Conservation (phyloP, 1,140 invertebrate genomes). For the Monochamus saltuarius region DNA sequence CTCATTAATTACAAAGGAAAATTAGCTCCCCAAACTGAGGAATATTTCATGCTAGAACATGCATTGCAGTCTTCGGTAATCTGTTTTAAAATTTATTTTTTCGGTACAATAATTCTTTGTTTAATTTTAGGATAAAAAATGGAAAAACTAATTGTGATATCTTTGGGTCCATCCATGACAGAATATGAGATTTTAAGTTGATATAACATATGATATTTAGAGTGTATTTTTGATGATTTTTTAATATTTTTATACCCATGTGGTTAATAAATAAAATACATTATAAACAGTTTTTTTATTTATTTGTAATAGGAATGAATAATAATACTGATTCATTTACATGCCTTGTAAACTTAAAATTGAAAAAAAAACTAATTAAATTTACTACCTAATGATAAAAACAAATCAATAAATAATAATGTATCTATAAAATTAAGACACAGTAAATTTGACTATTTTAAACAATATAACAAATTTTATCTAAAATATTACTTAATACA, state of each 20-base stretch:
- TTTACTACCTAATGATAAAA: conserved; percentile 14
- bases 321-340: conserved; percentile 33
- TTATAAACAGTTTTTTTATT: conserved; percentile 26
- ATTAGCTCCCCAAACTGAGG: conserved; percentile 54
- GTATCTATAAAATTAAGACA: conserved; percentile 8
- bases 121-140: conserved; percentile 28
- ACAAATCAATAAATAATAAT: conserved; percentile 22
- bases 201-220: conserved; percentile 1
- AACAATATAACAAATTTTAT: conserved; percentile 13
- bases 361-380: conserved; percentile 9
- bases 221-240: conserved; percentile 4
- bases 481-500: conserved; percentile 11
- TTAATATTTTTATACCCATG: conserved; percentile 18
- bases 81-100: no score
- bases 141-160: conserved; percentile 28
- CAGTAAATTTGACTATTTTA: conserved; percentile 18
- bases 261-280: conserved; percentile 10
- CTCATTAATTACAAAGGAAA: conserved; percentile 56
- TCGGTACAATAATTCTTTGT: not conserved
- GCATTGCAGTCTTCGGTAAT: conserved; percentile 47
- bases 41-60: conserved; percentile 57
- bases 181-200: conserved; percentile 9
- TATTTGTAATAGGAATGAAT: conserved; percentile 31
- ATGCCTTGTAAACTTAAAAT: conserved; percentile 10
- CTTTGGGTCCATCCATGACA: not conserved